A percentile compares a stretch with the other conserved stretches of the same genome.
These are phyloP conservation scores for Endomychus coccineus DNA, from an alignment of 2,888 invertebrate species.

Conservation along the genomic window DNA sequence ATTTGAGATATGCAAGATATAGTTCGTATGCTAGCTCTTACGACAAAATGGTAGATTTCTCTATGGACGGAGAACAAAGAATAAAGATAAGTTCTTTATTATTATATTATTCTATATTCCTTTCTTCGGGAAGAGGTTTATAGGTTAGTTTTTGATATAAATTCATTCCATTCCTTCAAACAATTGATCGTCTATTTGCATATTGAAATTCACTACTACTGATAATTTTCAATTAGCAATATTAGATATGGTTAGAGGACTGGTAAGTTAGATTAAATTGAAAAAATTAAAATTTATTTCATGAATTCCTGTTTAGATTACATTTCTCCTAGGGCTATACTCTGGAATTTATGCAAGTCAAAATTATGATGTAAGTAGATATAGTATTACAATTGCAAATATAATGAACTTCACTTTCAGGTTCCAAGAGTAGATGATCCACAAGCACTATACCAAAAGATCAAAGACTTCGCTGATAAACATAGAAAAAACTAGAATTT, in stretches of 20 bases:
- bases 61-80: too few relatives aligned
- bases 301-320: constrained; percentile 50
- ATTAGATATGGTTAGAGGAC: constrained; percentile 34
- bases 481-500: constrained; percentile 49
- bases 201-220: too few relatives aligned
- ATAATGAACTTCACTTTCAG: constrained; percentile 45
- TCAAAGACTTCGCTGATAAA: constrained; percentile 62
- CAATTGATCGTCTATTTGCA: too few relatives aligned
- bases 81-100: too few relatives aligned
- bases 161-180: too few relatives aligned
- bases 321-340: constrained; percentile 62
- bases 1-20: too few relatives aligned
- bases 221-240: too few relatives aligned
- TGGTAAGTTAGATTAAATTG: constrained; percentile 29
- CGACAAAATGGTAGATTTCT: too few relatives aligned
- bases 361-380: constrained; percentile 62
- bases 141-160: too few relatives aligned
- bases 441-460: constrained; percentile 58
- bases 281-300: constrained; percentile 21
- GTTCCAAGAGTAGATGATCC: constrained; percentile 83
- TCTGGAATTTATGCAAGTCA: constrained; percentile 66
- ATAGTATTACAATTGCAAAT: not conserved
- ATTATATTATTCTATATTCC: too few relatives aligned
- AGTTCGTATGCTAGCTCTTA: too few relatives aligned
- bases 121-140: too few relatives aligned